Conservation (phyloP, 2,888 invertebrate species). For the Onthophagus sagittarius region DNA sequence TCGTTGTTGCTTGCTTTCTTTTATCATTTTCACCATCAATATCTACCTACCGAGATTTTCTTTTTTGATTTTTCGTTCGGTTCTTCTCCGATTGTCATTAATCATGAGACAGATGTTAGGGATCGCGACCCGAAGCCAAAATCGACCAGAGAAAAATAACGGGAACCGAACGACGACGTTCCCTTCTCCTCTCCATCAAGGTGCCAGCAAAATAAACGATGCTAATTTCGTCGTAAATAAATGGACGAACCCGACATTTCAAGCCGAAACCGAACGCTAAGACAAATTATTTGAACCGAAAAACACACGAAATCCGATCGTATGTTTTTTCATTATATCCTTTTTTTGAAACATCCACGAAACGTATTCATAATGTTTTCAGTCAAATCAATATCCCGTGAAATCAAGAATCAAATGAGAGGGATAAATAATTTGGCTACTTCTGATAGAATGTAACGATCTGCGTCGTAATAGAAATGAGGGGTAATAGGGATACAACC, state of each 20-base stretch:
- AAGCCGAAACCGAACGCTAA: neutral
- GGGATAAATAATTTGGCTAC: no score
- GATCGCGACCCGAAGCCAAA: neutral
- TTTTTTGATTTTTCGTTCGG: neutral
- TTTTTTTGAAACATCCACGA: no score
- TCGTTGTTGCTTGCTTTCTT: neutral
- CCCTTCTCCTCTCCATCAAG: neutral
- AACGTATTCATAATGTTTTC: no score
- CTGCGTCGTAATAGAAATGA: no score
- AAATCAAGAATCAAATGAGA: no score
- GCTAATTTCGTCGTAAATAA: neutral
- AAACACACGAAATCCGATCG: neutral
- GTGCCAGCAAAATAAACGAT: neutral
- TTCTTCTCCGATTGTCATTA: neutral
- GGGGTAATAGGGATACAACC: no score
- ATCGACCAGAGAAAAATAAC: neutral
- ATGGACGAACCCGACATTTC: neutral
- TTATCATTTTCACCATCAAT: neutral
- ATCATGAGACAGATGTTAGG: neutral
- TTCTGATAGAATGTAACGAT: no score
- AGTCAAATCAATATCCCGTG: no score
- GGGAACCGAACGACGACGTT: neutral
- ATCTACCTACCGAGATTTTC: neutral
- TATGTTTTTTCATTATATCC: no score
- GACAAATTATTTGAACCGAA: neutral